Conservation (phyloP, 2,888 invertebrate genomes). For the Amblyteles armatorius region DNA sequence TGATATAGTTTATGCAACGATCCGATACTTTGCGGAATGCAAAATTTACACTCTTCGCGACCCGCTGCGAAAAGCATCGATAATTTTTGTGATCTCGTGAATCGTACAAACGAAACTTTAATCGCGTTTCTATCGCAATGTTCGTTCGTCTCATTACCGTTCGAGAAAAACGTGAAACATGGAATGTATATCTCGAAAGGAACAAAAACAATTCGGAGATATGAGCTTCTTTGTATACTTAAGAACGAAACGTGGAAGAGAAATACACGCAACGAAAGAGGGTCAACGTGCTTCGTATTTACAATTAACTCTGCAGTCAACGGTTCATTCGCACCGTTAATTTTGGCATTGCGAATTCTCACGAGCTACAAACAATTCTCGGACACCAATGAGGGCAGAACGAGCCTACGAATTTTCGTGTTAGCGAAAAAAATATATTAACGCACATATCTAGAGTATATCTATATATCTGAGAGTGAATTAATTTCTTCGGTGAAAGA, state of each 20-base stretch:
- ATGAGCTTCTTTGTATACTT: constrained; percentile 26
- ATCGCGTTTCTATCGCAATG: constrained; percentile 8
- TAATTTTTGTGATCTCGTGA: not conserved
- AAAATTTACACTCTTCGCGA: constrained; percentile 3
- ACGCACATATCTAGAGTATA: constrained; percentile 30
- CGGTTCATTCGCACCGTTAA: constrained; percentile 55
- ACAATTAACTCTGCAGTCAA: constrained; percentile 63
- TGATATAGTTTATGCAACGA: constrained; percentile 30
- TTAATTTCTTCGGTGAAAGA: constrained; percentile 36
- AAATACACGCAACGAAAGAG: constrained; percentile 34
- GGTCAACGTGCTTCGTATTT: constrained; percentile 51
- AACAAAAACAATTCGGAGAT: constrained; percentile 30
- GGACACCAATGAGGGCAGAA: constrained; percentile 35
- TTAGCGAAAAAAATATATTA: constrained; percentile 45
- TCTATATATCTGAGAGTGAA: constrained; percentile 41
- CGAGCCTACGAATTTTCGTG: constrained; percentile 29
- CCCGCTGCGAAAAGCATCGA: constrained; percentile 12
- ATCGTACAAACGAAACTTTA: constrained; percentile 4
- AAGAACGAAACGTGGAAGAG: constrained; percentile 62
- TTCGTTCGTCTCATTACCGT: not conserved
- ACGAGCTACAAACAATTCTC: constrained; percentile 58
- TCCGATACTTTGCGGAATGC: constrained; percentile 36
- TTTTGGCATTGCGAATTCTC: constrained; percentile 68
- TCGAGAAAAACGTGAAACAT: constrained; percentile 11
- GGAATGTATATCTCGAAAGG: constrained; percentile 27